phyloP scores from a whole-genome alignment of 2,797 vertebrate species.

The Paratrypauchen microcephalus region DNA sequence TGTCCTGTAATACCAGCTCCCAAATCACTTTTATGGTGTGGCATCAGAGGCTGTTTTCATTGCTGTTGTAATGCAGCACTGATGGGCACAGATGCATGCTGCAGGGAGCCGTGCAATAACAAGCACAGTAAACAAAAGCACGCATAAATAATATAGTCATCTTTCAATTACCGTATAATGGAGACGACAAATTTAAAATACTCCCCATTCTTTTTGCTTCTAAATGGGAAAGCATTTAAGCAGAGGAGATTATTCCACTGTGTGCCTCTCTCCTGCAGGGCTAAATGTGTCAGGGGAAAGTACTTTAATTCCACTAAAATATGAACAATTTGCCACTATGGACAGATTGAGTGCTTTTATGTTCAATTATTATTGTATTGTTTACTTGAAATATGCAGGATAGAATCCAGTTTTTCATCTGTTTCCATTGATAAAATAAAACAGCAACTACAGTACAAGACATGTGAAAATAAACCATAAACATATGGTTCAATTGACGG shows the following conservation, averaged over 20 bases:
- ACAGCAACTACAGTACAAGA: too few species aligned
- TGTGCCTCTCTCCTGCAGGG: constrained; percentile 11
- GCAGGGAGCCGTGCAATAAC: constrained; percentile 20
- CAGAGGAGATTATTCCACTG: constrained; percentile 31
- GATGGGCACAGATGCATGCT: constrained; percentile 28
- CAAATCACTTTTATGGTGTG: constrained; percentile 11
- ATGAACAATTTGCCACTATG: not conserved
- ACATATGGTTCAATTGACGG: too few species aligned
- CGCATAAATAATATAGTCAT: constrained; percentile 50
- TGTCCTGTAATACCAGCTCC: constrained; percentile 11
- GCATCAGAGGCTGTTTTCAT: constrained; percentile 17
- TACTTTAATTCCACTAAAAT: not conserved
- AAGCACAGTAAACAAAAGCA: constrained; percentile 32
- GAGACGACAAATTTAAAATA: constrained; percentile 31
- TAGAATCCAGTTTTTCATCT: too few species aligned
- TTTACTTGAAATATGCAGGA: too few species aligned
- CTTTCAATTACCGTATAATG: constrained; percentile 41
- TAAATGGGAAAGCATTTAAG: constrained; percentile 47
- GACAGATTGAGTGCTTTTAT: constrained; percentile 9
- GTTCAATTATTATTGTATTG: not conserved
- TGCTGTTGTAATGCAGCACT: constrained; percentile 32
- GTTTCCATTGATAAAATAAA: too few species aligned
- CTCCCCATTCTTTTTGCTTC: constrained; percentile 24
- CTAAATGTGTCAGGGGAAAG: not conserved
- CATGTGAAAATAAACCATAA: too few species aligned